Conservation (phyloP, 2,113 vertebrate species). For the Eurypyga helias region DNA sequence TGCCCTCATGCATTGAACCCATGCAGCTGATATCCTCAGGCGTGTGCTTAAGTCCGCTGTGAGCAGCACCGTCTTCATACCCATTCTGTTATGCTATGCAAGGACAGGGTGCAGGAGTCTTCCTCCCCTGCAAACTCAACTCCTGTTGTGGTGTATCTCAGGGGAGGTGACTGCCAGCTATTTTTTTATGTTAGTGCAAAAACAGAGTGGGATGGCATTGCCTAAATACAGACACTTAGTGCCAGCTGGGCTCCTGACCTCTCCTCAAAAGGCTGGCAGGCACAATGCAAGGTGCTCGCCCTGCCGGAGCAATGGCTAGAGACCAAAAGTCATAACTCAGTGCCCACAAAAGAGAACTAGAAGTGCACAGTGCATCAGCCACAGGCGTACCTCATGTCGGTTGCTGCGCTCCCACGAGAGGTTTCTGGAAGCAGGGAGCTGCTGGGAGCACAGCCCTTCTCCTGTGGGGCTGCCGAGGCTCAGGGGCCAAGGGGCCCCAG, state of each 20-base stretch:
- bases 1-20: not conserved
- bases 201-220: not conserved
- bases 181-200: not conserved
- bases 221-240: not conserved
- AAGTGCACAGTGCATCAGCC: not conserved
- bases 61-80: not conserved
- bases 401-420: not conserved
- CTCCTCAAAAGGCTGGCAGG: not conserved
- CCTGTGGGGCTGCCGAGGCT: rapidly evolving
- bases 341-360: not conserved
- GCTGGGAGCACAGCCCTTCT: not conserved
- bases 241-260: not conserved
- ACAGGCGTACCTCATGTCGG: not conserved
- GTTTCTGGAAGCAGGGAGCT: not conserved
- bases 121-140: not conserved
- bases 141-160: not conserved
- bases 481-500: rapidly evolving
- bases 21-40: not conserved
- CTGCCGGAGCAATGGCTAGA: not conserved
- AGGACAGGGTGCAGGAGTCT: not conserved
- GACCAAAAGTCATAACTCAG: not conserved
- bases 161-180: not conserved
- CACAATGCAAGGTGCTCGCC: not conserved
- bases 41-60: not conserved
- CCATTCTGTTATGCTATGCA: not conserved